These are phyloP conservation scores for Tragelaphus buxtoni DNA, from an alignment of 2,113 vertebrate genomes.

Conservation along the genomic window DNA sequence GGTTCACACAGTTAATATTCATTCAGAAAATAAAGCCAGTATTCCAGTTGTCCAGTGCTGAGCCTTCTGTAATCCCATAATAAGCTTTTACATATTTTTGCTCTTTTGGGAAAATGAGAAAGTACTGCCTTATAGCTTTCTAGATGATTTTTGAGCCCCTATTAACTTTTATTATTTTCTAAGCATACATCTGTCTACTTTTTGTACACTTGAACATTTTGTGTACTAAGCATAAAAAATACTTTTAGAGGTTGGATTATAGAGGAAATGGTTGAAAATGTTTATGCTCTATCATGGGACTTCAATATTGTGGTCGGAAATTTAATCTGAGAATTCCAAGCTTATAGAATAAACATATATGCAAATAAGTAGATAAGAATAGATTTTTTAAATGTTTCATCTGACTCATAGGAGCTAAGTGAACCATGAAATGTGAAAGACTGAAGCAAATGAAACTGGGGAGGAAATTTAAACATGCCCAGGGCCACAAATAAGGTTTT, in stretches of 20 bases:
- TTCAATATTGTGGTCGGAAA: background rate
- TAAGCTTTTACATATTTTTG: background rate
- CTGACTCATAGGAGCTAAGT: background rate
- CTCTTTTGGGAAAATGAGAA: background rate
- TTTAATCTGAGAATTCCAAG: conserved; percentile 13
- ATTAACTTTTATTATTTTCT: background rate
- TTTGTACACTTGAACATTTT: background rate
- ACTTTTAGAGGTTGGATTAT: background rate
- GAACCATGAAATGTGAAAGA: conserved; percentile 51
- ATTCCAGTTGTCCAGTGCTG: background rate
- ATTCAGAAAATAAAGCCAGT: conserved; percentile 17
- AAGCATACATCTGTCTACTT: background rate
- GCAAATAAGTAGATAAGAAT: conserved; percentile 34
- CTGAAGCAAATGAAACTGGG: conserved; percentile 23
- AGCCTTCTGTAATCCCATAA: background rate
- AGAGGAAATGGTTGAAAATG: background rate
- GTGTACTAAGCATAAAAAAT: background rate
- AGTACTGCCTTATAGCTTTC: background rate
- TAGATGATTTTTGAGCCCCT: background rate
- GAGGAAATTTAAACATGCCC: background rate
- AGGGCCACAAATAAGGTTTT: conserved; percentile 4
- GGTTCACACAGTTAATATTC: background rate
- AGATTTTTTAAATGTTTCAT: background rate
- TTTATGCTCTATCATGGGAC: background rate
- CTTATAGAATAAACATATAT: background rate